Conservation (phyloP, 1,140 invertebrate species). For the Hyposmocoma kahamanoa region DNA sequence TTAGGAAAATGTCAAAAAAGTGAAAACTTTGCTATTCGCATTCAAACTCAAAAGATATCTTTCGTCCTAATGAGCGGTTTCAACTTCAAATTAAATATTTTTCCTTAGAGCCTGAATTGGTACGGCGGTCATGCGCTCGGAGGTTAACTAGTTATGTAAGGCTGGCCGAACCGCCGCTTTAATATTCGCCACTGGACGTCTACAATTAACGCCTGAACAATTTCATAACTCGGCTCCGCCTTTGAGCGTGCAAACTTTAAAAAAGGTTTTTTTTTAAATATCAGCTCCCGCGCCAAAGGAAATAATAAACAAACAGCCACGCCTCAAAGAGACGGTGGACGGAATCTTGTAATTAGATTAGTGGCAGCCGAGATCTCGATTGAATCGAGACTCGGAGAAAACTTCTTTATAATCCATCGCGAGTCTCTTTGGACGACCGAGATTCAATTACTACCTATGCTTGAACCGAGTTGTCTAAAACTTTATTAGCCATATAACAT, state of each 20-base stretch:
- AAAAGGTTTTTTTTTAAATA: slow-evolving; percentile 48
- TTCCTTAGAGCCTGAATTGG: slow-evolving; percentile 24
- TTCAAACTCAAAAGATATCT: slow-evolving; percentile 13
- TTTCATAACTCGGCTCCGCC: slow-evolving; percentile 62
- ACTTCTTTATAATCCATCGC: slow-evolving; percentile 23
- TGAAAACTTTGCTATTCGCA: no score
- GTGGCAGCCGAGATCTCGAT: slow-evolving; percentile 21
- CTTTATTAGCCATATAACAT: no score
- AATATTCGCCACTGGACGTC: slow-evolving; percentile 65
- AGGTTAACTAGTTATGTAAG: slow-evolving; percentile 59
- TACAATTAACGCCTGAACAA: slow-evolving; percentile 67
- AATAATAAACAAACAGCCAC: slow-evolving; percentile 40
- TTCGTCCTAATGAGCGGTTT: slow-evolving; percentile 10
- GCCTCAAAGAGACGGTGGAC: slow-evolving; percentile 43
- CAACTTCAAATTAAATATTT: slow-evolving; percentile 60
- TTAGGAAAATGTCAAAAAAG: no score
- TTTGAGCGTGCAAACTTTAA: slow-evolving; percentile 52
- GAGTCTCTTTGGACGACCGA: slow-evolving; percentile 20
- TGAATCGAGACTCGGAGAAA: slow-evolving; percentile 16
- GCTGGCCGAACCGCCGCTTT: slow-evolving; percentile 46
- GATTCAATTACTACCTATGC: slow-evolving; percentile 2
- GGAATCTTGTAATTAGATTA: slow-evolving; percentile 52
- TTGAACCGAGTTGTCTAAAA: no score
- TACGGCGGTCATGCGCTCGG: slow-evolving; percentile 26
- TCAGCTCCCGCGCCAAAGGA: slow-evolving; percentile 33